Conservation (phyloP, 2,797 vertebrate genomes). For the Orestias chungarensis region DNA sequence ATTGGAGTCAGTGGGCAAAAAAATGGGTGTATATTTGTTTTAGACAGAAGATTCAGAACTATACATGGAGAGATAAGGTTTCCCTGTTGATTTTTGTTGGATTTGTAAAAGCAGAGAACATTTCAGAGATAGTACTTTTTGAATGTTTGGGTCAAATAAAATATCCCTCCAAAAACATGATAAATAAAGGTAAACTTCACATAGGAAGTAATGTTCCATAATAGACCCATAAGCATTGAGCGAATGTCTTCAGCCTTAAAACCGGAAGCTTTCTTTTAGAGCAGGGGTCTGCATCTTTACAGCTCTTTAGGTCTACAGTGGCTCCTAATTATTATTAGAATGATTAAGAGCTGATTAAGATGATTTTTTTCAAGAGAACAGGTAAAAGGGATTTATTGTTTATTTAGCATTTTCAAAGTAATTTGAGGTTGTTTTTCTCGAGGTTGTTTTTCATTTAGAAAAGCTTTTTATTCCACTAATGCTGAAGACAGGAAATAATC, state of each 20-base stretch:
- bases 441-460: not conserved
- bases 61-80: too few species aligned
- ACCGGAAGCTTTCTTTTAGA: not conserved
- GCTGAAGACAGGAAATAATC: not conserved
- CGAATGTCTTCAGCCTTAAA: not conserved
- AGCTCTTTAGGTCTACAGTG: too few species aligned
- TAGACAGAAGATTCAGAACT: too few species aligned
- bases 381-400: not conserved
- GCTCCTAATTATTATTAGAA: too few species aligned
- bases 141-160: too few species aligned
- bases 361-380: not conserved
- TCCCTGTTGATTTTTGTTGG: too few species aligned
- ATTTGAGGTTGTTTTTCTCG: conserved; percentile 7
- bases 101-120: too few species aligned
- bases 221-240: not conserved
- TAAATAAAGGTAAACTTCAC: not conserved
- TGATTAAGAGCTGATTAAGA: too few species aligned
- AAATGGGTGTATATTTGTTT: not conserved
- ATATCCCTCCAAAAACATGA: not conserved
- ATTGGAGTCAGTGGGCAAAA: not conserved
- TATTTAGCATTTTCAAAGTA: not conserved
- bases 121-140: too few species aligned
- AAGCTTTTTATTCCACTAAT: not conserved
- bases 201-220: not conserved
- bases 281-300: too few species aligned